phyloP scores from a whole-genome alignment of 2,888 invertebrate species.

The Adineta ricciae region DNA sequence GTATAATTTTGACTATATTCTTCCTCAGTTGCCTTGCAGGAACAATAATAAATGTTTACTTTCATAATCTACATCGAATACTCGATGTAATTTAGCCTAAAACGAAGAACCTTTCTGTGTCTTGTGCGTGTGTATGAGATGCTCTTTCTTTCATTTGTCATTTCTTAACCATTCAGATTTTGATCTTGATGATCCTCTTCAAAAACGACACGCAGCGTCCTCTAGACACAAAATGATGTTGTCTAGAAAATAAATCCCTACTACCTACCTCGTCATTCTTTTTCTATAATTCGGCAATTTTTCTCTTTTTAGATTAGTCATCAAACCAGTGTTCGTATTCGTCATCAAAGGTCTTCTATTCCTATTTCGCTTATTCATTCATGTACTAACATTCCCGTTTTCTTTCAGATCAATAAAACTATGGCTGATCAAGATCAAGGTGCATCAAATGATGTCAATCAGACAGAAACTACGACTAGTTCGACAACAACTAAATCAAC shows the following conservation, averaged over 20 bases:
- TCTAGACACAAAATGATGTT: neutral
- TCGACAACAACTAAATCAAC: neutral
- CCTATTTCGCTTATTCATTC: neutral
- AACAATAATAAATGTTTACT: no score
- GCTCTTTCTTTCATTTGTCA: no score
- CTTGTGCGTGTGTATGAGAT: no score
- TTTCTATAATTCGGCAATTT: neutral
- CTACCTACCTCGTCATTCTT: neutral
- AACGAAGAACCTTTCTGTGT: no score
- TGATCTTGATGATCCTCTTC: neutral
- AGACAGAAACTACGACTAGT: neutral
- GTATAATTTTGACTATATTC: no score
- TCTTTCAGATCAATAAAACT: neutral
- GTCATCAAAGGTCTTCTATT: neutral
- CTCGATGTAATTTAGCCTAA: no score
- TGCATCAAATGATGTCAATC: neutral
- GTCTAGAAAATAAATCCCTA: neutral
- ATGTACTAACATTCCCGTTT: neutral
- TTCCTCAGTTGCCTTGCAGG: no score
- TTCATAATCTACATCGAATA: no score
- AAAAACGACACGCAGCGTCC: neutral
- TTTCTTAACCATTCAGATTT: neutral
- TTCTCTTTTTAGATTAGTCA: neutral
- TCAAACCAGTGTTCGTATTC: neutral
- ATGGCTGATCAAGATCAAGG: neutral